These are phyloP conservation scores for Eulimnadia texana DNA, from an alignment of 1,140 invertebrate species.

Conservation along the genomic window DNA sequence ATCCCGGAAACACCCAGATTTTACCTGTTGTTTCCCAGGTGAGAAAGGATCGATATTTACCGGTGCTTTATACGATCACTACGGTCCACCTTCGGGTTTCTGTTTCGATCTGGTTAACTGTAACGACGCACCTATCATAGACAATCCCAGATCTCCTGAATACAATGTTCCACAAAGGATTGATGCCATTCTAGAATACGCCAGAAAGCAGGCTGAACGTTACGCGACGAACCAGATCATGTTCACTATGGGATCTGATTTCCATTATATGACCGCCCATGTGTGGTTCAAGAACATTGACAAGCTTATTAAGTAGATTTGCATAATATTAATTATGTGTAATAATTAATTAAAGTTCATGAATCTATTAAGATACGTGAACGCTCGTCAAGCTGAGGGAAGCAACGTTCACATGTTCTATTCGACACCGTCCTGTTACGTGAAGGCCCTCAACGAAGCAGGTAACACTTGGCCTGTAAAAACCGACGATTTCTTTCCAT, in stretches of 20 bases:
- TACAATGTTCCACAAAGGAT: constrained; percentile 40
- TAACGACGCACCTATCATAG: constrained; percentile 39
- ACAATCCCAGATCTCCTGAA: constrained; percentile 35
- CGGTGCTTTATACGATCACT: constrained; percentile 55
- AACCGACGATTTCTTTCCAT: constrained; percentile 80
- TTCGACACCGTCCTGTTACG: constrained; percentile 87
- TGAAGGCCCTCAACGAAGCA: constrained; percentile 59
- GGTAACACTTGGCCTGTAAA: constrained; percentile 50
- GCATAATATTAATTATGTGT: constrained; percentile 40
- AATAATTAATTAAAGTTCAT: constrained; percentile 10
- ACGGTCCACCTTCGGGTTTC: constrained; percentile 60
- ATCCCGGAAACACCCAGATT: background rate
- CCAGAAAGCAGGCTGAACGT: constrained; percentile 33
- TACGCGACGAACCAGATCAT: constrained; percentile 57
- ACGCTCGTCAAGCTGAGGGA: constrained; percentile 35
- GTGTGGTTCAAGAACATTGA: constrained; percentile 78
- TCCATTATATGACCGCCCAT: constrained; percentile 70
- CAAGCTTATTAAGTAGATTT: constrained; percentile 82
- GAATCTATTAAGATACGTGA: constrained; percentile 34
- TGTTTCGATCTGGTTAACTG: constrained; percentile 53
- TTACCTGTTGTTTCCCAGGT: constrained; percentile 19
- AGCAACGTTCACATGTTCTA: constrained; percentile 66
- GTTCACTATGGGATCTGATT: constrained; percentile 88
- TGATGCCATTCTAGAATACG: constrained; percentile 38
- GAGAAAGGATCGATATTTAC: constrained; percentile 48